These are phyloP conservation scores for Lepisosteus osseus DNA, from an alignment of 2,113 vertebrate species.

Conservation along the genomic window DNA sequence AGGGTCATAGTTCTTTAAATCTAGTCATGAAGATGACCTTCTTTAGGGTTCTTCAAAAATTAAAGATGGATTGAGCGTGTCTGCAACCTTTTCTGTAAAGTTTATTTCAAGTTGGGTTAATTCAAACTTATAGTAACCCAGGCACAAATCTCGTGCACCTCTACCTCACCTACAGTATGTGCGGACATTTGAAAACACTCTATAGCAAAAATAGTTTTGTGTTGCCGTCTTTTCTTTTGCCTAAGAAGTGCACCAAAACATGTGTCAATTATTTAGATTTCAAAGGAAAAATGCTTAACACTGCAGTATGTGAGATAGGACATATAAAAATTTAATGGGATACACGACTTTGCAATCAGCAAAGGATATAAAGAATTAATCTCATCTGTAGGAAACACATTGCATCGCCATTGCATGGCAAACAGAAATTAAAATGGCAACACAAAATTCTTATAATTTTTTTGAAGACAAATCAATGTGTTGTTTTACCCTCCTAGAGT, in stretches of 20 bases:
- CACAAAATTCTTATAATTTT: no score
- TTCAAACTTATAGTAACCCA: neutral
- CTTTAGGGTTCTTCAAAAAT: conserved; percentile 52
- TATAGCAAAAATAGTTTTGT: no score
- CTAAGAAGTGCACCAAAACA: conserved; percentile 56
- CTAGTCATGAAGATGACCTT: conserved; percentile 47
- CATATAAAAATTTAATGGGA: conserved; percentile 62
- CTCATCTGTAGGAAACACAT: conserved; percentile 49
- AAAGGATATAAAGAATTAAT: conserved; percentile 58
- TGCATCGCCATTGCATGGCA: conserved; percentile 4
- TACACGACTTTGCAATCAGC: conserved; percentile 62
- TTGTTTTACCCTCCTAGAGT: no score
- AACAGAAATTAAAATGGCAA: no score
- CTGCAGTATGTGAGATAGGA: conserved; percentile 54
- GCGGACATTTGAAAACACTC: no score
- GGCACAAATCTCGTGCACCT: no score
- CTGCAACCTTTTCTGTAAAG: conserved; percentile 35
- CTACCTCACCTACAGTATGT: no score
- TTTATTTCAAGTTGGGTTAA: neutral
- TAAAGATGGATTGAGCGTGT: conserved; percentile 61
- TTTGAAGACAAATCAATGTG: no score
- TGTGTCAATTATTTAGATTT: conserved; percentile 64
- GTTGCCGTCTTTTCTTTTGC: neutral
- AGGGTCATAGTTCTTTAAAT: conserved; percentile 34
- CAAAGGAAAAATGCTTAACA: conserved; percentile 50